Conservation (phyloP, 2,888 invertebrate species). For the Achlya flavicornis region DNA sequence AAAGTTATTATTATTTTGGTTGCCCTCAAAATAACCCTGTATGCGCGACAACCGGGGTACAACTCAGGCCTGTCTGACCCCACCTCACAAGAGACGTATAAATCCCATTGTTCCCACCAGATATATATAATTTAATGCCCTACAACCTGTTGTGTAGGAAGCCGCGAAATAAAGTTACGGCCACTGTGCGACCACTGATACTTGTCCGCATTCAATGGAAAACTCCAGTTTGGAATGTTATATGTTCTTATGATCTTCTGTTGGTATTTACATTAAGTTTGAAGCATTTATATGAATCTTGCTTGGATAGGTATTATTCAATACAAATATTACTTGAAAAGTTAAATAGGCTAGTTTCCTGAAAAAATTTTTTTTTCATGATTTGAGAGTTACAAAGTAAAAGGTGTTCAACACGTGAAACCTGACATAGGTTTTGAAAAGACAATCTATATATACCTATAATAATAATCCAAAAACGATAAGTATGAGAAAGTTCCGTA, state of each 20-base stretch:
- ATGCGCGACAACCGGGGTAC: constrained; percentile 16
- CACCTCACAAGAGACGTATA: constrained; percentile 28
- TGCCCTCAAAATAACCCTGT: constrained; percentile 2
- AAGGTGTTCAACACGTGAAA: too few relatives aligned
- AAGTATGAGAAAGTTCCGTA: background rate
- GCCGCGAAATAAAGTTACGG: constrained; percentile 7
- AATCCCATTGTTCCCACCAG: constrained; percentile 41
- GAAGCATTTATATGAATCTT: too few relatives aligned
- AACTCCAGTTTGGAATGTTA: background rate
- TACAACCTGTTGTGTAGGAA: constrained; percentile 12
- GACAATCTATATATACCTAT: too few relatives aligned
- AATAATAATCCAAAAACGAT: background rate
- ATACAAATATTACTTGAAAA: too few relatives aligned
- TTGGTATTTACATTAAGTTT: background rate
- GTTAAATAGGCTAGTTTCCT: too few relatives aligned
- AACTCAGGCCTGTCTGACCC: constrained; percentile 29
- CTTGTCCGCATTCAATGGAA: constrained; percentile 5
- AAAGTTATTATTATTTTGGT: constrained; percentile 5
- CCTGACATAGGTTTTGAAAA: too few relatives aligned
- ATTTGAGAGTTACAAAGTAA: too few relatives aligned
- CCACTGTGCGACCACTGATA: background rate
- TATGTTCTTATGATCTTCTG: background rate
- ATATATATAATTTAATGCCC: constrained; percentile 43
- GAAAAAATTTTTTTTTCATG: too few relatives aligned
- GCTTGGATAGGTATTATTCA: too few relatives aligned